Conservation (phyloP, 2,113 vertebrate species). For the Dascyllus trimaculatus region DNA sequence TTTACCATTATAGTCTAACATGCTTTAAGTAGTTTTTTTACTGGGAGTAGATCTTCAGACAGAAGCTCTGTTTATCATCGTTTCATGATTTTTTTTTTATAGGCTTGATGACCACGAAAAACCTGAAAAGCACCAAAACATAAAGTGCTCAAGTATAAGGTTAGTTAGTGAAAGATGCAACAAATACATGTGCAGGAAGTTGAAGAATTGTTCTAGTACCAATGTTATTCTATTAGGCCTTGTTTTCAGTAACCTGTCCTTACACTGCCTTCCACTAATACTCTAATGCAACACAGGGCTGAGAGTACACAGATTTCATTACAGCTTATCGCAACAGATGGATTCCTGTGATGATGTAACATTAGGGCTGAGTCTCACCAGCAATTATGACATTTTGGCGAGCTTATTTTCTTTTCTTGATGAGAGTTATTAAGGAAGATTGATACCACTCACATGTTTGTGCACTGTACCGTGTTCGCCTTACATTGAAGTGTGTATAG, state of each 20-base stretch:
- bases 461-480: too few species aligned
- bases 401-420: too few species aligned
- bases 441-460: too few species aligned
- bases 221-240: background rate
- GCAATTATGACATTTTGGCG: slow-evolving; percentile 1
- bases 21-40: slow-evolving; percentile 14
- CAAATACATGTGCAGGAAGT: background rate
- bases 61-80: slow-evolving; percentile 3
- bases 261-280: background rate
- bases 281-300: background rate
- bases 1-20: slow-evolving; percentile 55
- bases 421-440: too few species aligned
- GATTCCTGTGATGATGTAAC: background rate
- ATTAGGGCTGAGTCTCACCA: background rate
- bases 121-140: background rate
- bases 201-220: background rate
- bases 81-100: slow-evolving; percentile 2
- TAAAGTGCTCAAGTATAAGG: background rate
- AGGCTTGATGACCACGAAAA: slow-evolving; percentile 5
- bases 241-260: slow-evolving; percentile 31
- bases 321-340: slow-evolving; percentile 11
- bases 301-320: slow-evolving; percentile 5
- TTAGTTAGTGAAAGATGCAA: background rate
- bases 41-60: slow-evolving; percentile 6
- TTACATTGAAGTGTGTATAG: too few species aligned